Evolutionary conservation across 2,888 invertebrate genomes (phyloP).

Genomic region (Rhaphigaster nebulosa): DNA sequence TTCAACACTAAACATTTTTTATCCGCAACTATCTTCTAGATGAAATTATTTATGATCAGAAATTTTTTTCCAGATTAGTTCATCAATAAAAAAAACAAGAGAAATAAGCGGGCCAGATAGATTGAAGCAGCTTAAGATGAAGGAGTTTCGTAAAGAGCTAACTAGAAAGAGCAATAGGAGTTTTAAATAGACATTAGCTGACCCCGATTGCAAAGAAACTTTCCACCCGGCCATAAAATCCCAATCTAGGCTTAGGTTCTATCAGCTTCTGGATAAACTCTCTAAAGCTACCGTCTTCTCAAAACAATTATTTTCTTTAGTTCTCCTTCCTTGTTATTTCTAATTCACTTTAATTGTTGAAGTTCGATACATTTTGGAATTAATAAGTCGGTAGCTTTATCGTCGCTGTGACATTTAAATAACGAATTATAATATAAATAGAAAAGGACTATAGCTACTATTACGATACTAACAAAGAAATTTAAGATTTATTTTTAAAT

Average conservation of each 20-base stretch:
- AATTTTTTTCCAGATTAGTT: no score
- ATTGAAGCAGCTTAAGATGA: background rate
- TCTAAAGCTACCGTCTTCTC: background rate
- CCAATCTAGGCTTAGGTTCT: background rate
- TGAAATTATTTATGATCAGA: no score
- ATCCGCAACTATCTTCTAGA: no score
- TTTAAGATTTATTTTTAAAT: no score
- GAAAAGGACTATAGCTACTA: no score
- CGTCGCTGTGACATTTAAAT: no score
- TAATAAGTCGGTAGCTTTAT: background rate
- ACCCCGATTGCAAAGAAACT: background rate
- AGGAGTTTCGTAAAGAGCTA: background rate
- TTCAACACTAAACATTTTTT: no score
- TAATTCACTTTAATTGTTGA: background rate
- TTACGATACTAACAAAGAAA: no score
- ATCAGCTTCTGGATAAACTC: background rate
- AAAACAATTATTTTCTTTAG: background rate
- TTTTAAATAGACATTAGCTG: slow-evolving; percentile 32
- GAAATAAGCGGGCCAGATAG: background rate
- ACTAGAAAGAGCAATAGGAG: slow-evolving; percentile 28
- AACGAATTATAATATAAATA: no score
- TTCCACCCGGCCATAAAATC: background rate
- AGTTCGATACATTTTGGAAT: background rate
- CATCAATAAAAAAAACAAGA: no score
- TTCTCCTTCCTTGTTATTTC: background rate